phyloP scores from a whole-genome alignment of 2,888 invertebrate genomes.

The Penaeus monodon region DNA sequence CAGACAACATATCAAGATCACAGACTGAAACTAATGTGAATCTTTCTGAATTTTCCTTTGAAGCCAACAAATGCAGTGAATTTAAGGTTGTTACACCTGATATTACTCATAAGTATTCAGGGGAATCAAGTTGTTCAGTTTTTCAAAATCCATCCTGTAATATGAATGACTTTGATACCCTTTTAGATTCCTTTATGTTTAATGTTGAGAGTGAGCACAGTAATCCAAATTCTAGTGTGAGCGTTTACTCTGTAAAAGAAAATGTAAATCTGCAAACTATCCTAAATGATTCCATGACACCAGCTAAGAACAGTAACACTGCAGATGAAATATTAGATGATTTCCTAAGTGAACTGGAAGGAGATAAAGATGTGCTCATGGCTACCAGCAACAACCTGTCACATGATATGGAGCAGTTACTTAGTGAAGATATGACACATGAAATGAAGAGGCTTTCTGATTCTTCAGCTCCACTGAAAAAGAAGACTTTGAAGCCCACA shows the following conservation, averaged over 20 bases:
- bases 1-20: not conserved
- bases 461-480: no score
- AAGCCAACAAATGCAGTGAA: no score
- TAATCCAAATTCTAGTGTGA: not conserved
- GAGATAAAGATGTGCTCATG: not conserved
- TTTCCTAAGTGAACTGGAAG: not conserved
- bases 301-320: not conserved
- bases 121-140: not conserved
- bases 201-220: not conserved
- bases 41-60: not conserved
- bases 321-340: not conserved
- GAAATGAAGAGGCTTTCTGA: not conserved
- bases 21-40: not conserved
- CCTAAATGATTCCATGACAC: not conserved
- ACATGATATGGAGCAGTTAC: no score
- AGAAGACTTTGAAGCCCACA: not conserved
- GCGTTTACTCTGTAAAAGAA: not conserved
- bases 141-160: not conserved
- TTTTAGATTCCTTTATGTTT: conserved; percentile 16
- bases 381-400: no score
- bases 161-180: conserved; percentile 2
- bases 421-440: no score
- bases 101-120: not conserved
- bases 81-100: not conserved
- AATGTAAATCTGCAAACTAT: not conserved